These are phyloP conservation scores for Knipowitschia caucasica DNA, from an alignment of 2,797 vertebrate species.

Conservation along the genomic window DNA sequence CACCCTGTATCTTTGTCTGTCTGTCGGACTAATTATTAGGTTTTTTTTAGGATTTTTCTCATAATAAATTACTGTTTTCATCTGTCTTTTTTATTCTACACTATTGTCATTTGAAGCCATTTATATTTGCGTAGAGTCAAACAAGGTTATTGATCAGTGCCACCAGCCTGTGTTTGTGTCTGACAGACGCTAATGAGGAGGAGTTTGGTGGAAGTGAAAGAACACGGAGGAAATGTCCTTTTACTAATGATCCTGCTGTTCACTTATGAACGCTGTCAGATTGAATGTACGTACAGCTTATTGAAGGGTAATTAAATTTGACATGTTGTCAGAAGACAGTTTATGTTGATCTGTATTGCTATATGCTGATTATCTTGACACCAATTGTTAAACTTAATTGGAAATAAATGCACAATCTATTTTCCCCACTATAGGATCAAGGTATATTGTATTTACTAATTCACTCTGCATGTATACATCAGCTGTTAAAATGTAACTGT, in stretches of 20 bases:
- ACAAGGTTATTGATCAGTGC: not conserved
- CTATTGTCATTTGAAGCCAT: not conserved
- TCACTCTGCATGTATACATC: too few species aligned
- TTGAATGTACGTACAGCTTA: not conserved
- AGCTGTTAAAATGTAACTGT: too few species aligned
- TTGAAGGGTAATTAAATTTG: not conserved
- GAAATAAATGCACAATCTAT: too few species aligned
- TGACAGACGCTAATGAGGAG: constrained; percentile 4
- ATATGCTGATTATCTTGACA: too few species aligned
- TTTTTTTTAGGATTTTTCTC: not conserved
- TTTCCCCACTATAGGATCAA: too few species aligned
- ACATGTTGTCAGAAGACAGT: too few species aligned
- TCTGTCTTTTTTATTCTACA: not conserved
- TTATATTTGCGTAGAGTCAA: not conserved
- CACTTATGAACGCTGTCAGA: not conserved
- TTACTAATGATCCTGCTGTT: constrained; percentile 5
- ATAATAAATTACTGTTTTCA: not conserved
- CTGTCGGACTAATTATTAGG: too few species aligned
- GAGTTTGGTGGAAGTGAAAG: not conserved
- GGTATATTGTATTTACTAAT: too few species aligned
- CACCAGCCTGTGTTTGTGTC: not conserved
- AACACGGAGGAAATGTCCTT: constrained; percentile 1
- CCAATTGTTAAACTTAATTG: too few species aligned
- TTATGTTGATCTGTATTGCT: too few species aligned
- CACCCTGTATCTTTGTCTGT: too few species aligned